A percentile compares a stretch with the other conserved stretches of the same genome.
Evolutionary conservation across 2,888 invertebrate species (phyloP).

Genomic region (Smittia aterrima): DNA sequence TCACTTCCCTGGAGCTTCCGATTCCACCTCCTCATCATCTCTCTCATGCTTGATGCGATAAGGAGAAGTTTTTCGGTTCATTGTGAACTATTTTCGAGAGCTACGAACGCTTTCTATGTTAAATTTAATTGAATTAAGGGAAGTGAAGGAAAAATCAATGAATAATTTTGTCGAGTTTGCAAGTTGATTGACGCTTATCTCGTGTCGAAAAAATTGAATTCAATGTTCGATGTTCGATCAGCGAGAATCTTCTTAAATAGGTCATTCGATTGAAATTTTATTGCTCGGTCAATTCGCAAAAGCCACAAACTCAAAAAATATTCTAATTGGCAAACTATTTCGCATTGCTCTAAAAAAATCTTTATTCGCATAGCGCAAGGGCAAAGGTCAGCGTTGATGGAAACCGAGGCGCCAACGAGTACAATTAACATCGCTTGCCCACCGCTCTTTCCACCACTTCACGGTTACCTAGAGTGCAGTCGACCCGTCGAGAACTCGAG

Average conservation of each 20-base stretch:
- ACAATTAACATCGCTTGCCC: slow-evolving; percentile 50
- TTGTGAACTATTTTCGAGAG: too few relatives aligned
- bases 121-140: too few relatives aligned
- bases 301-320: not conserved
- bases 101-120: too few relatives aligned
- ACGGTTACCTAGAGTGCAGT: slow-evolving; percentile 56
- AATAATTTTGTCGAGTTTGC: too few relatives aligned
- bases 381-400: too few relatives aligned
- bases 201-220: too few relatives aligned
- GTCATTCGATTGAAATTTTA: not conserved
- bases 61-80: too few relatives aligned
- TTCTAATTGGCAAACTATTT: not conserved
- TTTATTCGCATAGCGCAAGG: not conserved
- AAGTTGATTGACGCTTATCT: too few relatives aligned
- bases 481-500: slow-evolving; percentile 46
- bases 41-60: too few relatives aligned
- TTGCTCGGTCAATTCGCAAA: not conserved
- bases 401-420: not conserved
- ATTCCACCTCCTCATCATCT: too few relatives aligned
- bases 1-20: too few relatives aligned
- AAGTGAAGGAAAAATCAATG: too few relatives aligned
- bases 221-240: not conserved
- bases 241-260: not conserved
- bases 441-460: slow-evolving; percentile 53
- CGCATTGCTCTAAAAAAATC: not conserved